Conservation (phyloP, 2,888 invertebrate genomes). For the Melinaea marsaeus region DNA sequence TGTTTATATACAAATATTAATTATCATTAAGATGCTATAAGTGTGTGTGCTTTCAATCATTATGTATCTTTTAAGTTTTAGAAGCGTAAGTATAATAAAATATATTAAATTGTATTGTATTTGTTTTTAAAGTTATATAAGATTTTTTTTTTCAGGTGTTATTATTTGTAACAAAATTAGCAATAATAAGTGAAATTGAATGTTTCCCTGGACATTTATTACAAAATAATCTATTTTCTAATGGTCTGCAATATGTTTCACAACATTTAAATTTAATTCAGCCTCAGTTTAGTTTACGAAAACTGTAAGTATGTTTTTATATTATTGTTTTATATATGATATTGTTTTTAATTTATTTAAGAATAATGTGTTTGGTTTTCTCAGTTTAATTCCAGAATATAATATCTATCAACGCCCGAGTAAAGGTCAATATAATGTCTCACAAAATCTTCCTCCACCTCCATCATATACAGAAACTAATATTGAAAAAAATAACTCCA, state of each 20-base stretch:
- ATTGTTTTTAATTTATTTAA: not conserved
- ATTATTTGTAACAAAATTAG: not conserved
- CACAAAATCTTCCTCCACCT: not conserved
- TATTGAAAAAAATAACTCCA: not conserved
- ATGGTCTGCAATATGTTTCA: constrained; percentile 7
- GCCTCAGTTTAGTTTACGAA: not conserved
- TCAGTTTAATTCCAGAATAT: not conserved
- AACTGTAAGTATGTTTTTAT: constrained; percentile 3
- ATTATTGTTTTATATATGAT: constrained; percentile 11
- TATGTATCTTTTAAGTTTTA: not conserved
- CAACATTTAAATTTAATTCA: constrained; percentile 5
- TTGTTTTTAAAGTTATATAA: not conserved
- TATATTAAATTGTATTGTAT: not conserved
- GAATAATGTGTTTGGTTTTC: not conserved
- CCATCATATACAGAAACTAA: not conserved
- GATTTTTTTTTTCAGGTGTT: constrained; percentile 14
- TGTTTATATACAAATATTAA: not conserved
- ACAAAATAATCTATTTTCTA: not conserved
- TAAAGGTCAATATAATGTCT: not conserved
- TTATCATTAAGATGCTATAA: not conserved
- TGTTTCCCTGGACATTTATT: constrained; percentile 4
- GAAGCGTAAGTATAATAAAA: not conserved
- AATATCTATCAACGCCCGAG: not conserved
- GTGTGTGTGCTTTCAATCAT: not conserved
- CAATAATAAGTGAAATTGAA: not conserved